Base-by-base conservation (phyloP, 2,888 invertebrate genomes). In the Andrena dorsata region DNA sequence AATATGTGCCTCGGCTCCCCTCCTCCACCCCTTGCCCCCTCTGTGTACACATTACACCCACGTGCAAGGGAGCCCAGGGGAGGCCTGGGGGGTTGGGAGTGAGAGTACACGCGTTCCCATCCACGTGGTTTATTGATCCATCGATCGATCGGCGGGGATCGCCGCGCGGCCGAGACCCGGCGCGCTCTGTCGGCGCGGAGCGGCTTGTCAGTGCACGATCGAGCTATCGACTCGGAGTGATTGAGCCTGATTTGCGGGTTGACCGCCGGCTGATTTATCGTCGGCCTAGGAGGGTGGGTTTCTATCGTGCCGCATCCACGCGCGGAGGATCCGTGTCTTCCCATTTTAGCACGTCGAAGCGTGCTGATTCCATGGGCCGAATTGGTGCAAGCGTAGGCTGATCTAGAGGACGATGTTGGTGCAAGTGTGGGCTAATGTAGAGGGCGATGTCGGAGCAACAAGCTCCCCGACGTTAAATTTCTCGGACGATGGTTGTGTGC, bases 1-100 rank as follows among this genome's bases (percentile, higher is more conserved):
- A 93, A 92, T 92, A 92, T 92, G 90, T 92, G 92, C 90, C 81
- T 84, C 82, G 83, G 86, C 84, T 76, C 76, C 82, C 28, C 73
- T 77, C 79, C 51, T 47, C 64, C 64, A 66, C 72, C 53, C 58
- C 30, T 64, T 72, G 64, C 65, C 49, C 80, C 61, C n/a, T 61
- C 61, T 58, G 77, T 80, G 81, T 74, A 79, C 76, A 76, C 64
- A 76, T 81, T 85, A 85, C 85, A 74, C 81, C 85, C 85, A 85
- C 85, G 85, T 61, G 76, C 28, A n/a, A 13, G 51, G 23, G 4
- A 10, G 26, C 26, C 23, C 10, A 26, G 49, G 4, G 13, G 28
- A 23, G 23, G 49, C 64, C 10, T 4, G 49, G 26, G 5, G 51
- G 41, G 5, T 41, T 10, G 61, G 26, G 76, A 88, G 90, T 89